These are phyloP conservation scores for human (Homo sapiens) DNA, from an alignment of 2,113 vertebrate species.

Conservation along the genomic window GRCh38 chr5:107014001-107014500, in stretches of 20 bases:
- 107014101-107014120: neutral
- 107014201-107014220: neutral
- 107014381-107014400: slow-evolving; percentile 35
- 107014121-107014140: neutral
- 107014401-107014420: slow-evolving; percentile 32
- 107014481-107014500: neutral
- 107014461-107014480: neutral
- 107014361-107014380: slow-evolving; percentile 33
- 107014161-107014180: neutral
- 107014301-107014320: neutral
- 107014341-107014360: neutral
- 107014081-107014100: neutral
- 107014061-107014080: neutral
- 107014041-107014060: neutral
- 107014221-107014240: neutral
- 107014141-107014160: neutral
- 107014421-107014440: slow-evolving; percentile 11
- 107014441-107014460: neutral
- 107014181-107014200: neutral
- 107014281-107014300: neutral
- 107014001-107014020: too few relatives aligned
- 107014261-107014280: neutral
- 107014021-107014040: neutral
- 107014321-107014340: neutral
- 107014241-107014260: neutral